Evolutionary conservation across 1,140 invertebrate species (phyloP).

Genomic region (Mactra quadrangularis): DNA sequence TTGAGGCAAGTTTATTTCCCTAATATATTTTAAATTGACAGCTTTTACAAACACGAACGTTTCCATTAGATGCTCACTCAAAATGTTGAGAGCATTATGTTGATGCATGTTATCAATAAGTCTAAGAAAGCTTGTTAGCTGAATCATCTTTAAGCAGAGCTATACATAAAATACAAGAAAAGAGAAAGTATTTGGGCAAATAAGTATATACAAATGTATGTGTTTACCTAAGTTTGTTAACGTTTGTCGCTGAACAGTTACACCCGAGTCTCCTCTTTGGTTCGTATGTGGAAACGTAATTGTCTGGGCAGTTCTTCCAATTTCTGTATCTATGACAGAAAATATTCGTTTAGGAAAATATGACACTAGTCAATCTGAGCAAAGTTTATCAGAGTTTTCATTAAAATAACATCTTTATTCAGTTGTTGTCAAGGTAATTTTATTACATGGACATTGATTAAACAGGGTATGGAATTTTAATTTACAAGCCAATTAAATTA

Average conservation of each 20-base stretch:
- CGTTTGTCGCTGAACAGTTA: background rate
- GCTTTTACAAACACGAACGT: background rate
- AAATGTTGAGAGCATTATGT: background rate
- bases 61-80: background rate
- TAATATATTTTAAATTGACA: no score
- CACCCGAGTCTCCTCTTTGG: background rate
- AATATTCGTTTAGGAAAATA: no score
- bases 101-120: background rate
- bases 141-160: background rate
- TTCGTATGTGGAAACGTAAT: background rate
- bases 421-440: no score
- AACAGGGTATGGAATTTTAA: background rate
- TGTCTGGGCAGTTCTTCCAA: background rate
- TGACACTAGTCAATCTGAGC: no score
- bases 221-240: constrained; percentile 12
- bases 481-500: background rate
- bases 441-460: background rate
- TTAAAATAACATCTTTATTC: no score
- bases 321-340: constrained; percentile 16
- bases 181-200: background rate
- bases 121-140: background rate
- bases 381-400: no score
- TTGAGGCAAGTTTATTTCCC: no score
- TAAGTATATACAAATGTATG: background rate
- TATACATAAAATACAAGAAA: background rate